Evolutionary conservation across 1,140 invertebrate species (phyloP), one percentile per base, ranked within the genome.

Genomic region (Cotesia glomerata): DNA sequence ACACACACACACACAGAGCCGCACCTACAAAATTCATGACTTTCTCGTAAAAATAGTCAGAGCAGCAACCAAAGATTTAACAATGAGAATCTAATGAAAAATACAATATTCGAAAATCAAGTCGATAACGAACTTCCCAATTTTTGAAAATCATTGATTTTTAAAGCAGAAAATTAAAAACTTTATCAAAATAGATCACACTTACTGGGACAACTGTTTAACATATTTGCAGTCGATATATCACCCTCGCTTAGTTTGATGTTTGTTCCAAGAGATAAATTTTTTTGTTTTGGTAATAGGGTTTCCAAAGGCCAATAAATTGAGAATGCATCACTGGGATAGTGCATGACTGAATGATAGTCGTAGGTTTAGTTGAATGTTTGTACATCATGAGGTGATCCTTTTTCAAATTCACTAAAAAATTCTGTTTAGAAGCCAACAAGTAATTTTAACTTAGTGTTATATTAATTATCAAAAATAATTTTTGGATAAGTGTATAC

Each of bases 261-360:
- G 72, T 97, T 87, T 84, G 99, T 98, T 0, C 98, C 98, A 51
- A 98, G 98, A 87, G 98, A 95, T 0, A 95, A 95, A 59, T 91
- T 90, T 56, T 91, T 90, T 77, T 95, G 94, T 71, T 95, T 91
- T 0, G 97, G 97, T 72, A 98, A 86, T 72, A 99, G 99, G 0
- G 97, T 99, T 80, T 99, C 97, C 72, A 98, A 84, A 81, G 96
- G 98, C 0, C 95, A 97, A 26, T 95, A 95, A 84, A 95, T 96
- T 0, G 98, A 97, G 87, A 99, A 99, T 0, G 98, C 99, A 80
- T 99, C 99, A 54, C 96, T 89, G 0, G 98, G 97, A 84, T 99
- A 99, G 82, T 99, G 98, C 98, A 99, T 99, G 71, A 99, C 99
- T 0, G 95, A 97, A 78, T 96, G 95, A 77, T 97, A 99, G 83